Base-by-base conservation (phyloP, 2,113 vertebrate species). In the Saimiri boliviensis region DNA sequence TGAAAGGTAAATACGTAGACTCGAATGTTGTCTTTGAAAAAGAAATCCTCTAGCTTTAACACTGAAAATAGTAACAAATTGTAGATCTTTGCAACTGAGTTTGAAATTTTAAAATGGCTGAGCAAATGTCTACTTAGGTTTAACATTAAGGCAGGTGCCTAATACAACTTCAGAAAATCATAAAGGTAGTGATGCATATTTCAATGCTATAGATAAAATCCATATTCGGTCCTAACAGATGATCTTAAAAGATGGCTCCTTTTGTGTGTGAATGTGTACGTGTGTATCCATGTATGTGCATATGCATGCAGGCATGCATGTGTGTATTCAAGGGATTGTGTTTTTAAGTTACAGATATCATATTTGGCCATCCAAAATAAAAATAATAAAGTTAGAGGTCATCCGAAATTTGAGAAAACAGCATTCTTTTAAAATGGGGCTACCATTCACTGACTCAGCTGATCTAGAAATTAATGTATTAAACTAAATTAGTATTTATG, bases 1-100 rank as follows among this genome's bases (percentile, higher is more conserved):
- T 89, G 66, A 94, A 58, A 82, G 30, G 89, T 94, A 89, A 81
- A 86, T 89, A 89, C 66, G 63, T 89, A 70, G 56, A 82, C 95
- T 77, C 88, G 56, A 95, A 76, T 92, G 73, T 58, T 68, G 80
- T 83, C 58, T 80, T 92, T 95, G 23, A 83, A 63, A 94, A 84
- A 96, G 71, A 45, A 52, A 83, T 56, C 4, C 45, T 87, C 73
- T 60, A 58, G 93, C 66, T 74, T 20, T 81, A 45, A 86, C 73
- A 68, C 66, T 68, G 32, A 68, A 76, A 92, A 73, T 79, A 94
- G 3, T 68, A n/a, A 35, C 32, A 86, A 95, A 88, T 35, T 58
- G 13, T 92, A 97, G 66, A 54, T 89, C 23, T 96, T 68, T 86
- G 79, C 54, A 73, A 3, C 45, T 91, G 60, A 73, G 25, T 91